A percentile compares a stretch with the other conserved stretches of the same genome.
Conservation (phyloP, 2,888 invertebrate genomes). For the Epirrita christyi region DNA sequence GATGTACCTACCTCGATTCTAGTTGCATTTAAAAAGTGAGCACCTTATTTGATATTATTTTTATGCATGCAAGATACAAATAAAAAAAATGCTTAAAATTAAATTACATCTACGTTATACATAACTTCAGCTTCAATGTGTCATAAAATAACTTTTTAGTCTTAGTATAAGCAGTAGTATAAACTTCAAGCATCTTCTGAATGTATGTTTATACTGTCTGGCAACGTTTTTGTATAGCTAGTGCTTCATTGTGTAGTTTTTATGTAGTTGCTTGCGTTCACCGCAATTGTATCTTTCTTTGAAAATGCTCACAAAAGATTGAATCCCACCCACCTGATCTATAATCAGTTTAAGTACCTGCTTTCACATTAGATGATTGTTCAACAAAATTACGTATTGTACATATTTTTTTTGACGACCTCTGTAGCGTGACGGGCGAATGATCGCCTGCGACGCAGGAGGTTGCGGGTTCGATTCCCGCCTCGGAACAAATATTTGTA, state of each 20-base stretch:
- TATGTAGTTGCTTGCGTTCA: slow-evolving; percentile 20
- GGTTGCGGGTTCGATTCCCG: too few species aligned
- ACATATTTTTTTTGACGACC: background rate
- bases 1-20: background rate
- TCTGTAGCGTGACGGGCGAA: too few species aligned
- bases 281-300: slow-evolving; percentile 22
- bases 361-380: background rate
- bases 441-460: too few species aligned
- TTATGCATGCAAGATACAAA: too few species aligned
- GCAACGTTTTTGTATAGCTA: slow-evolving; percentile 27
- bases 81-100: too few species aligned
- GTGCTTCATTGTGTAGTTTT: slow-evolving; percentile 30
- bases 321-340: slow-evolving; percentile 15
- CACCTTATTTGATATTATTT: background rate
- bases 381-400: background rate
- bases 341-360: slow-evolving; percentile 11
- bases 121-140: background rate
- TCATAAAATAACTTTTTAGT: background rate
- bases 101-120: too few species aligned
- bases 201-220: slow-evolving; percentile 31
- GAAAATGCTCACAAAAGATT: slow-evolving; percentile 1
- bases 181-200: slow-evolving; percentile 2
- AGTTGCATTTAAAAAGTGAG: slow-evolving; percentile 3
- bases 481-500: too few species aligned
- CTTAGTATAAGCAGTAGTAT: background rate